Conservation (phyloP, 2,113 vertebrate genomes). For the Pelvicachromis taeniatus region DNA sequence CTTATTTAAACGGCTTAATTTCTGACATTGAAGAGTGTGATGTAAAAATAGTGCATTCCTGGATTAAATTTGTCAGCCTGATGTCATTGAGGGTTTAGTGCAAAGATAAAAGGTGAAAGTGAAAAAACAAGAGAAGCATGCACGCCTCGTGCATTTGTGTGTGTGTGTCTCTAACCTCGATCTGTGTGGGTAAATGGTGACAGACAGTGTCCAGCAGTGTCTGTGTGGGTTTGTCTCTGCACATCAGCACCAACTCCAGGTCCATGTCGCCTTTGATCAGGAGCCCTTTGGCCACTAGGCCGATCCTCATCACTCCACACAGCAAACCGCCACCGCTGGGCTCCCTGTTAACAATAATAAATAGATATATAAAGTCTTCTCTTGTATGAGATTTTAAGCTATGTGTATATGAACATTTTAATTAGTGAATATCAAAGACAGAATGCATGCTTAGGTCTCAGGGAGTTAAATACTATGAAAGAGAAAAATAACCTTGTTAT, state of each 20-base stretch:
- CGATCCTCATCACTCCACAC: conserved; percentile 96
- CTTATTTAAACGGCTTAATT: background rate
- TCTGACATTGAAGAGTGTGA: background rate
- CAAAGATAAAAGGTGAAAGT: background rate
- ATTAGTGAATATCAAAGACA: background rate
- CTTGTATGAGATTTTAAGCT: background rate
- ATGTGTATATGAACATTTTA: background rate
- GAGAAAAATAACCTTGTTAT: background rate
- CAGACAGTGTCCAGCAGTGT: conserved; percentile 87
- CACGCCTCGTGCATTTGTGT: background rate
- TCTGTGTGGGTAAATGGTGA: conserved; percentile 92
- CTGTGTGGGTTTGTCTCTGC: conserved; percentile 94
- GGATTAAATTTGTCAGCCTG: background rate
- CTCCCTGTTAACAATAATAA: conserved; percentile 72
- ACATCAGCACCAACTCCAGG: conserved; percentile 97
- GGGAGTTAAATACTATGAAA: background rate
- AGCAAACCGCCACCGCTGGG: conserved; percentile 83
- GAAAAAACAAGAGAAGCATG: background rate
- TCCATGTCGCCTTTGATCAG: conserved; percentile 99
- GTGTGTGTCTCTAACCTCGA: conserved; percentile 62
- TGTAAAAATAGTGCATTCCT: background rate
- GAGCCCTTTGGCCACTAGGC: conserved; percentile 95
- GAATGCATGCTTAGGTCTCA: background rate
- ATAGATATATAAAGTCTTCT: background rate
- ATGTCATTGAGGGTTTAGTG: background rate